Evolutionary conservation across 2,888 invertebrate genomes (phyloP), one percentile per base, ranked within the genome.

Genomic region (Ectobius pallidus): DNA sequence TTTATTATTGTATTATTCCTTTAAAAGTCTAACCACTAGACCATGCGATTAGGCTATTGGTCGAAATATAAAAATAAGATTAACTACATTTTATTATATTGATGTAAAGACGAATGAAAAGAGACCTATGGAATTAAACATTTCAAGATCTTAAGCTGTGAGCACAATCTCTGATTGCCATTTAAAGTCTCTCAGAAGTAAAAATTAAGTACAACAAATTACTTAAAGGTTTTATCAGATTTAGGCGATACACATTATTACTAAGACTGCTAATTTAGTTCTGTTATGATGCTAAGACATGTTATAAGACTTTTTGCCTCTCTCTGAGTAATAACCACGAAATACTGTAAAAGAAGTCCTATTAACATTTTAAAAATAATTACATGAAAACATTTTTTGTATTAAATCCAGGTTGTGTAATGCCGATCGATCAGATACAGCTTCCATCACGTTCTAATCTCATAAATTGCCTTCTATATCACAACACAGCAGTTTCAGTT

Each of bases 281-380:
- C 39, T 39, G 27, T 42, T 25, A 58, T 25, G 44, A 61, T 58
- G 44, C 39, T 30, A 39, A 44, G 61, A 58, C 70, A 18, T 34
- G 39, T 58, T 22, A 18, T 6, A n/a, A 25, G 22, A n/a, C 49
- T 68, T 61, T 70, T 58, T 39, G 42, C 39, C 20, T 52, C 52
- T 67, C 6, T 70, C 30, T 46, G 18, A 27, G 52, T 65, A 65
- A 72, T 69, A 72, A 68, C 68, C 58, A 68, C 49, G 46, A 46
- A 63, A 62, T 69, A 42, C 22, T 61, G 69, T 52, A 55, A 63
- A 65, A 58, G 63, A 58, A 22, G 46, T 46, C 49, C 73, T 67
- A 71, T 70, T 73, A 73, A 70, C 58, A 73, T 68, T 70, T 67
- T 71, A 30, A 70, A 73, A 73, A 73, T 73, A 73, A 73, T 73